phyloP scores from a whole-genome alignment of 2,888 invertebrate genomes.

The Bombylius major region DNA sequence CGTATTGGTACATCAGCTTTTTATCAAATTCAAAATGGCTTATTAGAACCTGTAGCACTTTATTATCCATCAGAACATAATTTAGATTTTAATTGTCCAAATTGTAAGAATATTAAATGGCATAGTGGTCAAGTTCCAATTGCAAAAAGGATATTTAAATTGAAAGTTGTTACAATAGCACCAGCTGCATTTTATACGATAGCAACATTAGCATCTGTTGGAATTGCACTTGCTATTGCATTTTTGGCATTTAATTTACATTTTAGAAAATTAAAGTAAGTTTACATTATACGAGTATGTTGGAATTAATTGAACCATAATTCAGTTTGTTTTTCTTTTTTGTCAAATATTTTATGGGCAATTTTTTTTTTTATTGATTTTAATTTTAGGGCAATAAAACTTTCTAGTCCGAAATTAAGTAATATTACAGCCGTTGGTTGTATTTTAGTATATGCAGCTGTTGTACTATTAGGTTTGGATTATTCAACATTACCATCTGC shows the following conservation, averaged over 20 bases:
- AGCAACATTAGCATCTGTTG: conserved; percentile 57
- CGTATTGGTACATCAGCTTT: conserved; percentile 77
- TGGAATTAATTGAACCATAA: no score
- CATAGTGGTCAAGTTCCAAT: conserved; percentile 69
- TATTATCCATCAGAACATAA: conserved; percentile 48
- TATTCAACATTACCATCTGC: conserved; percentile 59
- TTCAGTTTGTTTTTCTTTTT: no score
- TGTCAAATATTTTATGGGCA: no score
- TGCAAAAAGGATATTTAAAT: conserved; percentile 60
- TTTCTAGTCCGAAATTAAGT: conserved; percentile 83
- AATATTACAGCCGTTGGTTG: conserved; percentile 86
- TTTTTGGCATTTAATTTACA: conserved; percentile 74
- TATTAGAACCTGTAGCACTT: conserved; percentile 58
- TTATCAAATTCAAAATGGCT: conserved; percentile 76
- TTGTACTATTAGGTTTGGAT: conserved; percentile 74
- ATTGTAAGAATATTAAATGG: conserved; percentile 56
- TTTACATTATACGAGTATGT: conserved; percentile 11
- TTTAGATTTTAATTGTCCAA: conserved; percentile 55
- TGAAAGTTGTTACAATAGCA: conserved; percentile 64
- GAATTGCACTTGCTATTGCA: conserved; percentile 58
- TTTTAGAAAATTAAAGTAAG: conserved; percentile 68
- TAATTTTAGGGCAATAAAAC: conserved; percentile 62
- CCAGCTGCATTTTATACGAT: conserved; percentile 62
- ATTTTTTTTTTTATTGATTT: conserved; percentile 8
- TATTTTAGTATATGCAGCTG: conserved; percentile 78